These are phyloP conservation scores for Danionella cerebrum DNA, from an alignment of 2,113 vertebrate species.

Conservation along the genomic window DNA sequence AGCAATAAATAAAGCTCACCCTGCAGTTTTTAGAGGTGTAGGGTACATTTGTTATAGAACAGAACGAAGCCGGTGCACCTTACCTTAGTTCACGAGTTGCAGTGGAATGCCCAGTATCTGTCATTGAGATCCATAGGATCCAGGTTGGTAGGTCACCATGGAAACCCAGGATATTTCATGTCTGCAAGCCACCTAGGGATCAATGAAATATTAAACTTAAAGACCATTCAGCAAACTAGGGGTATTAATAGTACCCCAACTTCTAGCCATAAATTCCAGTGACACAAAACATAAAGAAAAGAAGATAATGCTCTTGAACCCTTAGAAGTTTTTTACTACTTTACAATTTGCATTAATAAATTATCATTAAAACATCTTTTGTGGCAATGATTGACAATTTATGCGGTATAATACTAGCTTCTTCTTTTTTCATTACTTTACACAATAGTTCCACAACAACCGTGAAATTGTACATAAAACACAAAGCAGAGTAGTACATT, in stretches of 20 bases:
- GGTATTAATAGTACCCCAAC: not conserved
- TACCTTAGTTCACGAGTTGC: not conserved
- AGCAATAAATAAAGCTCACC: too few relatives aligned
- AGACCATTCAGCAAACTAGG: not conserved
- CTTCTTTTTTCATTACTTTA: too few relatives aligned
- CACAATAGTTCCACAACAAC: too few relatives aligned
- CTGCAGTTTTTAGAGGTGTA: too few relatives aligned
- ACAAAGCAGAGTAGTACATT: too few relatives aligned
- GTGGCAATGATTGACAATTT: too few relatives aligned
- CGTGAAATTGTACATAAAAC: too few relatives aligned
- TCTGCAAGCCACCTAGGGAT: slow-evolving; percentile 20
- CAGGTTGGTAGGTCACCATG: slow-evolving; percentile 17
- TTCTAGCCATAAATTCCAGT: not conserved
- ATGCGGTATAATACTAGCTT: too few relatives aligned
- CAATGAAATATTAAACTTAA: slow-evolving; percentile 15
- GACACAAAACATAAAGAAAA: not conserved
- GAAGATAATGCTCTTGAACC: not conserved
- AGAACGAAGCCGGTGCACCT: not conserved
- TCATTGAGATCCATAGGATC: not conserved
- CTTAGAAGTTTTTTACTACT: too few relatives aligned
- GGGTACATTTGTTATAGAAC: slow-evolving; percentile 15
- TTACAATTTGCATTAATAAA: too few relatives aligned
- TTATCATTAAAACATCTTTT: too few relatives aligned
- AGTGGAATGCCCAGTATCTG: not conserved
- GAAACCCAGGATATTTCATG: slow-evolving; percentile 20